phyloP scores from a whole-genome alignment of 2,888 invertebrate genomes.

The Chelonus formosanus region DNA sequence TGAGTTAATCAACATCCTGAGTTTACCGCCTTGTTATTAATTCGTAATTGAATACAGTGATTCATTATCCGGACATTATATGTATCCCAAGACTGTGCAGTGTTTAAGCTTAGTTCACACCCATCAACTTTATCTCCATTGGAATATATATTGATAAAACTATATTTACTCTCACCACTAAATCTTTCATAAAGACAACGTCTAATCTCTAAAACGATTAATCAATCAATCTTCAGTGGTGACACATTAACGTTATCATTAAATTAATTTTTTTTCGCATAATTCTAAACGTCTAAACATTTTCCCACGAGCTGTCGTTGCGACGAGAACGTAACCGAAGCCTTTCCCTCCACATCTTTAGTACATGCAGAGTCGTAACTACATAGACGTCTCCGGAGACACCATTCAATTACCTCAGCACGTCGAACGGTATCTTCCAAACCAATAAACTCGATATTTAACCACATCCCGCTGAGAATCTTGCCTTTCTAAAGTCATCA shows the following conservation, averaged over 20 bases:
- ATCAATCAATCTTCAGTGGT: slow-evolving; percentile 21
- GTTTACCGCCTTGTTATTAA: slow-evolving; percentile 52
- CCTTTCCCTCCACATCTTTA: slow-evolving; percentile 26
- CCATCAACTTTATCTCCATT: slow-evolving; percentile 3
- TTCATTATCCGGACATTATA: slow-evolving; percentile 52
- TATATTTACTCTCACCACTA: not conserved
- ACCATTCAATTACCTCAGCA: slow-evolving; percentile 44
- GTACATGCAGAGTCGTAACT: slow-evolving; percentile 30
- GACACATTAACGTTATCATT: slow-evolving; percentile 30
- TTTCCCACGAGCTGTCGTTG: slow-evolving; percentile 44
- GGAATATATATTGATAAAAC: not conserved
- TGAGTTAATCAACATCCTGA: slow-evolving; percentile 49
- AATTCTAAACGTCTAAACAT: slow-evolving; percentile 12
- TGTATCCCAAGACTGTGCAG: slow-evolving; percentile 39
- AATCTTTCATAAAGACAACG: not conserved
- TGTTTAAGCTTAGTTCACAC: slow-evolving; percentile 34
- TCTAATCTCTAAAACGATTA: slow-evolving; percentile 16
- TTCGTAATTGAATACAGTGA: slow-evolving; percentile 54
- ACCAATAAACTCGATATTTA: slow-evolving; percentile 45
- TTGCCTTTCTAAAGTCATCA: slow-evolving; percentile 30
- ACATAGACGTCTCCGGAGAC: slow-evolving; percentile 37
- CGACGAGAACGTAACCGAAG: slow-evolving; percentile 28
- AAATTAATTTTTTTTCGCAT: slow-evolving; percentile 15
- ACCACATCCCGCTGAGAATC: slow-evolving; percentile 32
- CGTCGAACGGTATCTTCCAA: slow-evolving; percentile 43